Evolutionary conservation across 2,888 invertebrate species (phyloP).

Genomic region (Dryococelus australis): DNA sequence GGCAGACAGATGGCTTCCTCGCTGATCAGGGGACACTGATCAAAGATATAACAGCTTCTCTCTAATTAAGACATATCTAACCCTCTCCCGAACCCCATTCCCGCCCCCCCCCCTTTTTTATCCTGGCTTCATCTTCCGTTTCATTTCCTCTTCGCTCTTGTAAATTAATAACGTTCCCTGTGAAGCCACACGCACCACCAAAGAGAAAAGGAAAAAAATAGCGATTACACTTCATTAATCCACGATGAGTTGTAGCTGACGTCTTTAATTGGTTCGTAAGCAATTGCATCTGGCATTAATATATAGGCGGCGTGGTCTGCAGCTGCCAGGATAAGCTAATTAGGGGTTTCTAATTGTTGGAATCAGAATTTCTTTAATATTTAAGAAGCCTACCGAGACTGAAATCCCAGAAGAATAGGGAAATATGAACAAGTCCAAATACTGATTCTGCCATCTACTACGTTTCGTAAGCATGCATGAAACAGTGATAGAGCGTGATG

Average conservation of each 20-base stretch:
- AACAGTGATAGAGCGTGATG: too few species aligned
- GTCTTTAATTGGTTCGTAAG: background rate
- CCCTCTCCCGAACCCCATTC: background rate
- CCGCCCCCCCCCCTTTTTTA: background rate
- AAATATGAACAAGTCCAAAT: too few species aligned
- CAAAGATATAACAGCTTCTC: slow-evolving; percentile 9
- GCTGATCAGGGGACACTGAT: slow-evolving; percentile 1
- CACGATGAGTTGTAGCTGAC: background rate
- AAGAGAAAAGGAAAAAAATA: background rate
- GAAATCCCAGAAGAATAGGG: background rate
- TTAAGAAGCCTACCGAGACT: background rate
- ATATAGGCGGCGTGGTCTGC: background rate
- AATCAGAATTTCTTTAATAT: background rate
- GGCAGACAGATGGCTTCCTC: background rate
- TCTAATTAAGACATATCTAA: background rate
- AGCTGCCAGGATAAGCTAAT: background rate
- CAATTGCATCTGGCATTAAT: background rate
- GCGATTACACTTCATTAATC: slow-evolving; percentile 10
- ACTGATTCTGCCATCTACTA: too few species aligned
- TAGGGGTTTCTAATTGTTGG: background rate
- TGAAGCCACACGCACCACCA: background rate
- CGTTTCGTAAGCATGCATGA: too few species aligned
- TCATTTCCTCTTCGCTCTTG: slow-evolving; percentile 10
- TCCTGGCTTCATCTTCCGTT: background rate
- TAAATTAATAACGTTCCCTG: slow-evolving; percentile 4